Evolutionary conservation across 1,140 invertebrate species (phyloP), one percentile per base, ranked within the genome.

Genomic region (Bombus confusus): DNA sequence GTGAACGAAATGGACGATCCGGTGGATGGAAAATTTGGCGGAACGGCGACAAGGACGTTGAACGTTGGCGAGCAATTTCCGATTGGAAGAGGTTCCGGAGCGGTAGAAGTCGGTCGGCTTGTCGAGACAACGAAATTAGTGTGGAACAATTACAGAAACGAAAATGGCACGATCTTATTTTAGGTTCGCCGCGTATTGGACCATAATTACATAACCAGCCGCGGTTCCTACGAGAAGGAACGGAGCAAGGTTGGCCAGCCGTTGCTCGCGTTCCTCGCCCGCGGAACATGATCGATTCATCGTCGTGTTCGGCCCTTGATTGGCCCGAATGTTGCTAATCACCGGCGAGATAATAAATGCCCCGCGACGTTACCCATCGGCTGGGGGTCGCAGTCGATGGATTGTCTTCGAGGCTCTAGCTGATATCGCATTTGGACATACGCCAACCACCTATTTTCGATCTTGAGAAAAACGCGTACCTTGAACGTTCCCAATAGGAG

Each of bases 401-500:
- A 88, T 88, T 88, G 84, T 86, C 88, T 87, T 89, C 84, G 84
- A 86, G 76, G 71, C 59, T 83, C 64, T 83, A 71, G 66, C 72
- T 83, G 88, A 89, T 89, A 89, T 89, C 84, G 84, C 47, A 80
- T 86, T 88, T 89, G 88, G 88, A 86, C 64, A 76, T 47, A 12
- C n/a, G 88, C 88, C 88, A 89, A 69, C 71, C 87, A 37, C 57
- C 76, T 89, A 89, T 89, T 89, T 89, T 89, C 76, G 88, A 82
- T 88, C 87, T 80, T 83, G 66, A 80, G 76, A 87, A 89, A 89
- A 89, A 89, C 81, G 52, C 57, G 47, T 37, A 77, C 79, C 87
- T 88, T 86, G 87, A 88, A 83, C 85, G 68, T 86, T 86, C 83
- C 87, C 66, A 89, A 89, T 88, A 89, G 73, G 84, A 88, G 43